Percentiles rank a stretch among this genome's conserved stretches.
Conservation (phyloP, 53 echinoderm and acorn worm genomes). For the Glandiceps talaboti region DNA sequence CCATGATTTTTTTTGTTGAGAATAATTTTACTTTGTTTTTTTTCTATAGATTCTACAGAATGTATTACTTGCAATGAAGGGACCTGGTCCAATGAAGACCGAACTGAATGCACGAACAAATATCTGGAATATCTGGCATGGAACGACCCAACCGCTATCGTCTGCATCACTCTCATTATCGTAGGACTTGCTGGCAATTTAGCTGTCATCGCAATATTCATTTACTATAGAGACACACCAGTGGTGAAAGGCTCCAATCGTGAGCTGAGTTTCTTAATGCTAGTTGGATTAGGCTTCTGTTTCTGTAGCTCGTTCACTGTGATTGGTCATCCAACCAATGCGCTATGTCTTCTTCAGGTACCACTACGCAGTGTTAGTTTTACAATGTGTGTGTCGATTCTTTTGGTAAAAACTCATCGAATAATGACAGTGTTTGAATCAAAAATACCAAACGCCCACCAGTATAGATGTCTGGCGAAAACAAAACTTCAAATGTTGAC, state of each 20-base stretch:
- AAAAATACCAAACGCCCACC: neutral
- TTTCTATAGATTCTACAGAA: constrained; percentile 31
- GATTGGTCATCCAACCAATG: constrained; percentile 48
- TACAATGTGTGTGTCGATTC: constrained; percentile 46
- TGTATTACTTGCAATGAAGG: constrained; percentile 57
- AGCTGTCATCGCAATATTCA: constrained; percentile 34
- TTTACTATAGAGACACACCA: constrained; percentile 36
- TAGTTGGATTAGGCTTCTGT: constrained; percentile 37
- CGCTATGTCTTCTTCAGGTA: constrained; percentile 59
- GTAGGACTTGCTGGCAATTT: constrained; percentile 41
- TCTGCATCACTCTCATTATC: constrained; percentile 26
- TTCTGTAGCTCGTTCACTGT: constrained; percentile 51
- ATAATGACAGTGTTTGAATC: constrained; percentile 56
- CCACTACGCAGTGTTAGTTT: constrained; percentile 55
- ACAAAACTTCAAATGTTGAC: neutral
- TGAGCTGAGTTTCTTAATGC: constrained; percentile 61
- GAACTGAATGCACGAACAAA: constrained; percentile 43
- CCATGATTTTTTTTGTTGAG: neutral
- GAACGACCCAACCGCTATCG: constrained; percentile 48
- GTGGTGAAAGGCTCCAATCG: constrained; percentile 70
- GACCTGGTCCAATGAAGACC: constrained; percentile 48
- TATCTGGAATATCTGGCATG: constrained; percentile 36
- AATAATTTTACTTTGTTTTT: neutral
- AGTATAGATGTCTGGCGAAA: neutral
- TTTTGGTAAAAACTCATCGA: constrained; percentile 62